A percentile compares a stretch with the other conserved stretches of the same genome.
phyloP scores from a whole-genome alignment of 2,888 invertebrate genomes.

The Diarsia mendica region DNA sequence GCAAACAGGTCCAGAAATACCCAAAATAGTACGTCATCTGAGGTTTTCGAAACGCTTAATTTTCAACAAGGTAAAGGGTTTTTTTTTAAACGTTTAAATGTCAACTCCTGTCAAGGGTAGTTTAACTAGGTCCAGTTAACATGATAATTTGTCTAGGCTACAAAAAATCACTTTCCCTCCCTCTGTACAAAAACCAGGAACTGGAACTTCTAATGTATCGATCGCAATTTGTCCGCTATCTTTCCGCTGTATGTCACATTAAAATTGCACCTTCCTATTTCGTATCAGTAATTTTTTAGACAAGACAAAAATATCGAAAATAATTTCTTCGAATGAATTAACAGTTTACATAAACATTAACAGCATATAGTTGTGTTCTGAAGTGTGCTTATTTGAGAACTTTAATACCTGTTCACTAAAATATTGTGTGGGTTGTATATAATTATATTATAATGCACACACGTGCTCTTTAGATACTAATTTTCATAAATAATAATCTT shows the following conservation, averaged over 20 bases:
- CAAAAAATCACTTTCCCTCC: background rate
- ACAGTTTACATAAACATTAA: background rate
- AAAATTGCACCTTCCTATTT: background rate
- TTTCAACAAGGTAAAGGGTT: background rate
- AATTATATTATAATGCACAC: background rate
- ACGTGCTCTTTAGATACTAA: background rate
- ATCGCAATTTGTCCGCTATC: too few relatives aligned
- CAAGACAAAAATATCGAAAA: background rate
- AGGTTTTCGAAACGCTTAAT: background rate
- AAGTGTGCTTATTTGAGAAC: background rate
- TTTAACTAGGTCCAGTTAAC: background rate
- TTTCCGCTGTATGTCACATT: background rate
- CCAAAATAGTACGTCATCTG: background rate
- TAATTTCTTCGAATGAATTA: background rate
- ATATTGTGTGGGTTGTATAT: background rate
- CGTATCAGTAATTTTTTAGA: background rate
- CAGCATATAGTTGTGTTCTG: background rate
- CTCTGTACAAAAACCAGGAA: background rate
- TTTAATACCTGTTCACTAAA: background rate
- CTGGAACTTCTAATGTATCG: background rate
- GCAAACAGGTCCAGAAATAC: background rate
- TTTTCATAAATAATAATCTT: slow-evolving; percentile 7
- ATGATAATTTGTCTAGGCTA: background rate
- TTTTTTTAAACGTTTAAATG: slow-evolving; percentile 1
- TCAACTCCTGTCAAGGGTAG: background rate